Conservation (phyloP, 2,113 vertebrate genomes). For the Microcebus griseorufus region DNA sequence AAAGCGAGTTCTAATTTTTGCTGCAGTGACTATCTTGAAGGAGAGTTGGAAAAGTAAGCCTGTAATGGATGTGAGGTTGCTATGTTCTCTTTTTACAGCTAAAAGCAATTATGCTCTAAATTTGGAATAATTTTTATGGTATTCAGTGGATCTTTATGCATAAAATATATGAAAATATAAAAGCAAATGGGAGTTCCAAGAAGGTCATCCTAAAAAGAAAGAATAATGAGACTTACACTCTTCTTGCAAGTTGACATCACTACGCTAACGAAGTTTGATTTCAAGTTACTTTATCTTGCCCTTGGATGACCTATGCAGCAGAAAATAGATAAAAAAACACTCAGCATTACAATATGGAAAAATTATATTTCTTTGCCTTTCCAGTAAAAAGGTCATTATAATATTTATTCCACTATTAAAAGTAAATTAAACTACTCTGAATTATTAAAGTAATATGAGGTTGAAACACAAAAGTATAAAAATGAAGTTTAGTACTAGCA, state of each 20-base stretch:
- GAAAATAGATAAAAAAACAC: background rate
- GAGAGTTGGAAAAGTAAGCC: background rate
- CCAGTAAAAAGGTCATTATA: background rate
- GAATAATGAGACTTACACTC: background rate
- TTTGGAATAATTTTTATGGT: slow-evolving; percentile 25
- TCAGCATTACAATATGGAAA: background rate
- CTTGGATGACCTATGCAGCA: slow-evolving; percentile 41
- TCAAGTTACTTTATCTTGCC: background rate
- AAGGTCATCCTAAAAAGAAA: background rate
- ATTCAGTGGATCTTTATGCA: background rate
- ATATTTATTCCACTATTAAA: slow-evolving; percentile 35
- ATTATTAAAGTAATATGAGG: slow-evolving; percentile 42
- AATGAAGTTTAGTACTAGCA: background rate
- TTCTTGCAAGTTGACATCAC: background rate
- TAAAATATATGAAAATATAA: slow-evolving; percentile 27
- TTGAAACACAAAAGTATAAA: slow-evolving; percentile 26
- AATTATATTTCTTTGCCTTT: background rate
- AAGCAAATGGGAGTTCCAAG: background rate
- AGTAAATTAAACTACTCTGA: slow-evolving; percentile 17
- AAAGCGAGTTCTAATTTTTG: background rate
- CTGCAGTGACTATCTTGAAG: background rate
- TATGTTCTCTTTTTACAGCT: background rate
- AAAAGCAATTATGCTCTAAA: slow-evolving; percentile 13
- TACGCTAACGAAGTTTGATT: background rate
- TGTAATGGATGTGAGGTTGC: background rate